Base-by-base conservation (phyloP, 2,888 invertebrate species). In the Limnephilus marmoratus region DNA sequence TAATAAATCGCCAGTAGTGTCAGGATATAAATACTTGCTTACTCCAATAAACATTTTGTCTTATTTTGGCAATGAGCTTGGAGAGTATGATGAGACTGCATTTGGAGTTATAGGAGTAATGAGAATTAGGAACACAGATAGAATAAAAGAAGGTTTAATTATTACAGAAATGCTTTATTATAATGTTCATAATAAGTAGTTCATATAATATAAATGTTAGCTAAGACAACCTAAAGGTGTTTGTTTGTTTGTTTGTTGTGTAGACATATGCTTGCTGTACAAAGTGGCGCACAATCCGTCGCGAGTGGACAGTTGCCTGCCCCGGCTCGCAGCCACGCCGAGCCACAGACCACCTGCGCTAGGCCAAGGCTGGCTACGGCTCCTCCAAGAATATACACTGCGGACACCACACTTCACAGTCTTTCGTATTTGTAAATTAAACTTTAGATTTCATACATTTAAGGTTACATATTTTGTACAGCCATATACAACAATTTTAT, bases 161-260 rank as follows among this genome's bases (percentile, higher is more conserved):
- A 96, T 96, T 97, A 97, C 97, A 97, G 96, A 97, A 97, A 96
- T 96, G 96, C 96, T 97, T 97, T 96, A 96, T 96, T 96, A 96
- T 96, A 96, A 96, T 93, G 91, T 92, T 93, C 91, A 96, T 96
- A 96, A 97, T 96, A 87, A 96, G 96, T 96, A 96, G 87, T 96
- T 96, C 96, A 94, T 94, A 94, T 96, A 96, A 96, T 96, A 95
- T 96, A 96, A 96, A 96, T 95, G 96, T 96, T 93, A 96, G 96
- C 96, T 96, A 96, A 95, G 96, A 96, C 96, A 96, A 96, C 96
- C 96, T 96, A 96, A 95, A 94, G 95, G 95, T 68, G 68, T 68
- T 68, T 68, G 68, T 68, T 68, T 68, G 68, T 68, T 68, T 68
- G 68, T 68, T 24, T 68, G 24, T 53, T 53, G 15, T 94, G 95